A percentile compares a stretch with the other conserved stretches of the same genome.
Conservation (phyloP, 1,140 invertebrate genomes). For the Camponotus pennsylvanicus region DNA sequence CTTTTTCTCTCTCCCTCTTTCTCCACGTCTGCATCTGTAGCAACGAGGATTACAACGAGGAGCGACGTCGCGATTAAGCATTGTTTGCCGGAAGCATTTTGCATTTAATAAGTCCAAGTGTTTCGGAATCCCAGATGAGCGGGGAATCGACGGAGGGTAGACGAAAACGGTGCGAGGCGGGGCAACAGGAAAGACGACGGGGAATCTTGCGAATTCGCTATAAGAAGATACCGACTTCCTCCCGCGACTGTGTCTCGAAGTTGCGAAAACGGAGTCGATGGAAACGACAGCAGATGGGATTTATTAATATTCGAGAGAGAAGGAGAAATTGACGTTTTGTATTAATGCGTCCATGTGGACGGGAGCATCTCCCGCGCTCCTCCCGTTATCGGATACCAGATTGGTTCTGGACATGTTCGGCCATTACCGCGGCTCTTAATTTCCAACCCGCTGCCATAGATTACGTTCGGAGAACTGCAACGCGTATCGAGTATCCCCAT, state of each 20-base stretch:
- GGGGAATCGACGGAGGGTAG: conserved; percentile 37
- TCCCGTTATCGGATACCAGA: background rate
- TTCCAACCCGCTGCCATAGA: conserved; percentile 12
- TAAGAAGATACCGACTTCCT: conserved; percentile 29
- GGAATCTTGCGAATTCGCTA: conserved; percentile 59
- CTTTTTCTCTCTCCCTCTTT: conserved; percentile 14
- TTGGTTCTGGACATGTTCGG: conserved; percentile 29
- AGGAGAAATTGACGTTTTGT: background rate
- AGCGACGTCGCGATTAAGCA: conserved; percentile 77
- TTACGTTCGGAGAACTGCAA: conserved; percentile 25
- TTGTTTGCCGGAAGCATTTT: conserved; percentile 76
- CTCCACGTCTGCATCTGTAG: conserved; percentile 16
- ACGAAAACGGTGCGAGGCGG: background rate
- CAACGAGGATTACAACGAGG: conserved; percentile 67
- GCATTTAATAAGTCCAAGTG: conserved; percentile 77
- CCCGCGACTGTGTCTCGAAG: conserved; percentile 34
- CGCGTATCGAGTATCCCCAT: conserved; percentile 34
- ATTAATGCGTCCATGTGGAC: background rate
- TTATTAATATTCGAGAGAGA: conserved; percentile 56
- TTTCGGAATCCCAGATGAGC: conserved; percentile 55
- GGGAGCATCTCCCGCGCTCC: background rate
- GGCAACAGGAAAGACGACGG: conserved; percentile 24
- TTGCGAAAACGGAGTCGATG: conserved; percentile 57
- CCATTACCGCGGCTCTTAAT: conserved; percentile 51
- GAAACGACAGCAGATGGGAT: conserved; percentile 35